Percentiles rank a stretch among this genome's conserved stretches.
phyloP scores from a whole-genome alignment of 2,888 invertebrate genomes.

The Drosophila kokeensis region DNA sequence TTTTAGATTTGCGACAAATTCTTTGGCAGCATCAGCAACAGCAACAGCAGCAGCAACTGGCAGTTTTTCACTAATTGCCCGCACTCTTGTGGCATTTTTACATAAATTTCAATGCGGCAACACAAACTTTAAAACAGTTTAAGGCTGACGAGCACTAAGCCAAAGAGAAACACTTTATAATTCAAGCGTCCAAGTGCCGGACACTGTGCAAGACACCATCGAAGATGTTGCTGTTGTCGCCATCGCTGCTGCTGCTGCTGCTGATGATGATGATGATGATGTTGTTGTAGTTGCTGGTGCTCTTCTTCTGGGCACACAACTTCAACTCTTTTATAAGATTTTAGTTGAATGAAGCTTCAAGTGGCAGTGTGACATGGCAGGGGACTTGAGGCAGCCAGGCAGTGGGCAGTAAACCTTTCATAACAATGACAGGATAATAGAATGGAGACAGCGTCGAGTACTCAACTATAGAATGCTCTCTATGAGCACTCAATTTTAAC shows the following conservation, averaged over 20 bases:
- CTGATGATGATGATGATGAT: slow-evolving; percentile 20
- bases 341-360: slow-evolving; percentile 77
- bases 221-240: slow-evolving; percentile 51
- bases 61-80: slow-evolving; percentile 68
- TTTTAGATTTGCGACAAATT: slow-evolving; percentile 81
- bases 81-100: slow-evolving; percentile 70
- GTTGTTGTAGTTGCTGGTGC: slow-evolving; percentile 5
- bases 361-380: slow-evolving; percentile 44
- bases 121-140: slow-evolving; percentile 61
- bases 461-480: slow-evolving; percentile 50
- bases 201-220: slow-evolving; percentile 72
- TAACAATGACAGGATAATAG: slow-evolving; percentile 77
- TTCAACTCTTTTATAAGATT: slow-evolving; percentile 77
- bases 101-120: slow-evolving; percentile 35
- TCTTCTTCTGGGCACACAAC: slow-evolving; percentile 61
- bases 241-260: slow-evolving; percentile 15
- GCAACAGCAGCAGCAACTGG: slow-evolving; percentile 27
- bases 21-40: slow-evolving; percentile 36
- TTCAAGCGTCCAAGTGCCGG: slow-evolving; percentile 58
- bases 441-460: slow-evolving; percentile 37
- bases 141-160: slow-evolving; percentile 48
- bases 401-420: slow-evolving; percentile 31
- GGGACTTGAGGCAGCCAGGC: slow-evolving; percentile 6
- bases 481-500: slow-evolving; percentile 36
- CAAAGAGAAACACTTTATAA: slow-evolving; percentile 72